phyloP scores from a whole-genome alignment of 2,888 invertebrate species.

The Drosophila eohydei region DNA sequence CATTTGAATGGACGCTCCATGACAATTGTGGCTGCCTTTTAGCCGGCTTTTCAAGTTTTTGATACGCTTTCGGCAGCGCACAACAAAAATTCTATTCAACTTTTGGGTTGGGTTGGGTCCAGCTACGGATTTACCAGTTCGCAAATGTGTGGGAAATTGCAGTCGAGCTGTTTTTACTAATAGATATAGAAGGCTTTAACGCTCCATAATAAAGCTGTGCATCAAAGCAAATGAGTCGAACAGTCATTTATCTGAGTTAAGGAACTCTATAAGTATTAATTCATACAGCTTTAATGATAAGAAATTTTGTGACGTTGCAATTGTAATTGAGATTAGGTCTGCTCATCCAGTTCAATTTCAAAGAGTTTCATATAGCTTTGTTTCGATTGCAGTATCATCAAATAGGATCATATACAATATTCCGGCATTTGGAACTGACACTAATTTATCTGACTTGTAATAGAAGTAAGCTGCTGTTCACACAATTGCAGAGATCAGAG shows the following conservation, averaged over 20 bases:
- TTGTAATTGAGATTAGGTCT: neutral
- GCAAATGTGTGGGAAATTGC: slow-evolving; percentile 48
- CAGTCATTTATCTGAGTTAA: neutral
- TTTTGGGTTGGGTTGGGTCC: slow-evolving; percentile 42
- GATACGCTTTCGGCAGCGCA: slow-evolving; percentile 60
- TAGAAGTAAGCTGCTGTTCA: slow-evolving; percentile 3
- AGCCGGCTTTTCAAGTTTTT: slow-evolving; percentile 48
- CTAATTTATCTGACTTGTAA: slow-evolving; percentile 8
- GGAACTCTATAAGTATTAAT: neutral
- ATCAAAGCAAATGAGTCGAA: neutral
- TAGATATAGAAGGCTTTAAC: neutral
- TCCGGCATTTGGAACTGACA: neutral
- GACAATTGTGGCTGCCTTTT: slow-evolving; percentile 75
- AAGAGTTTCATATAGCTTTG: no score
- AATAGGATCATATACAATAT: neutral
- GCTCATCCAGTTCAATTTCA: neutral
- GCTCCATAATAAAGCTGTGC: no score
- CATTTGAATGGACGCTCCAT: slow-evolving; percentile 82
- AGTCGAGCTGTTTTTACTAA: neutral
- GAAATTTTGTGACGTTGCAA: neutral
- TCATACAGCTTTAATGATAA: neutral
- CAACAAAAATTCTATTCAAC: slow-evolving; percentile 52
- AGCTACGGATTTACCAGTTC: neutral
- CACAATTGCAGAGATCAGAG: slow-evolving; percentile 7
- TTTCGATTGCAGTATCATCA: neutral